Percentiles rank a stretch among this genome's conserved stretches.
Conservation (phyloP, 2,888 invertebrate genomes). For the Dorcus parallelipipedus region DNA sequence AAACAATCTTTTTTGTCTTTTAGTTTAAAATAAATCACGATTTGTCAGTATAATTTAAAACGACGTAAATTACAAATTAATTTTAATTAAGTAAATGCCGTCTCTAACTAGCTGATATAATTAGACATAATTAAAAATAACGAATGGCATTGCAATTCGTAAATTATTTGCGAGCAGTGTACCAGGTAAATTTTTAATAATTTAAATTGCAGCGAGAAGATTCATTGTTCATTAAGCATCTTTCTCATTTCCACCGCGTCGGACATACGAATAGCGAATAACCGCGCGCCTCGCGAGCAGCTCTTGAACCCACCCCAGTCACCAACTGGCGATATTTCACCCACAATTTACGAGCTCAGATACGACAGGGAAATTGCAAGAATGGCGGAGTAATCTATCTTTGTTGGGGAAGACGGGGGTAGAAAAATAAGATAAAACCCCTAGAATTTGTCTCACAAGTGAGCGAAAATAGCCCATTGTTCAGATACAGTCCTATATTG, state of each 20-base stretch:
- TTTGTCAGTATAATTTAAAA: too few relatives aligned
- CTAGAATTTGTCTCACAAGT: slow-evolving; percentile 49
- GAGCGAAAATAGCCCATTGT: slow-evolving; percentile 47
- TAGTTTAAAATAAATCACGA: too few relatives aligned
- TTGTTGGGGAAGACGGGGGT: slow-evolving; percentile 55
- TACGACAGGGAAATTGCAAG: slow-evolving; percentile 93
- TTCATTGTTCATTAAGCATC: slow-evolving; percentile 18
- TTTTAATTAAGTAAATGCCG: too few relatives aligned
- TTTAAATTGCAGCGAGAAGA: slow-evolving; percentile 1
- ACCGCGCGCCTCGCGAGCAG: slow-evolving; percentile 30
- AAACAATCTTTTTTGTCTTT: too few relatives aligned
- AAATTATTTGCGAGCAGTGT: too few relatives aligned
- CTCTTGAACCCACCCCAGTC: slow-evolving; percentile 36
- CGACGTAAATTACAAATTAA: too few relatives aligned
- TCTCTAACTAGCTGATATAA: too few relatives aligned
- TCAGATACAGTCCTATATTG: slow-evolving; percentile 41
- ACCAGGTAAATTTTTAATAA: background rate
- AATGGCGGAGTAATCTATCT: slow-evolving; percentile 90
- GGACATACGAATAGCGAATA: slow-evolving; percentile 22
- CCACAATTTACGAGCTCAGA: slow-evolving; percentile 82
- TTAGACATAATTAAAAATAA: too few relatives aligned
- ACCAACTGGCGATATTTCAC: slow-evolving; percentile 71
- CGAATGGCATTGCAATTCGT: too few relatives aligned
- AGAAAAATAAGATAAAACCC: slow-evolving; percentile 51
- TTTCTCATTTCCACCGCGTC: slow-evolving; percentile 23